A percentile compares a stretch with the other conserved stretches of the same genome.
Evolutionary conservation across 2,113 vertebrate species (phyloP).

Genomic region (Electrona antarctica): DNA sequence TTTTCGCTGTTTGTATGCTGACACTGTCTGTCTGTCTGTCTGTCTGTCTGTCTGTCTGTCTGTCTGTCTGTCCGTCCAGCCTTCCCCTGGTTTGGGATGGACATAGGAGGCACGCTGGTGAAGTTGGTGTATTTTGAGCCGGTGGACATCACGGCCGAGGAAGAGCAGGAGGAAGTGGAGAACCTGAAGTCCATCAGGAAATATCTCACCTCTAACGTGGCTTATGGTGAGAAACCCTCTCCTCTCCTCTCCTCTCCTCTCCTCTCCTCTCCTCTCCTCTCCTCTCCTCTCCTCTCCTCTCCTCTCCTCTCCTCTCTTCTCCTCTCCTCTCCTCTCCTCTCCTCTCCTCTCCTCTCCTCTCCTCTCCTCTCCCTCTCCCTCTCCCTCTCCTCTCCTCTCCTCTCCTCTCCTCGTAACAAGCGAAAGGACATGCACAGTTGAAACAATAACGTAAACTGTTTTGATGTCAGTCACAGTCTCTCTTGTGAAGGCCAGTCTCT

Average conservation of each 20-base stretch:
- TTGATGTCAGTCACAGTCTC: too few species aligned
- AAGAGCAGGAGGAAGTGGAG: slow-evolving; percentile 91
- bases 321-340: not conserved
- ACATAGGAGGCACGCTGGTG: slow-evolving; percentile 84
- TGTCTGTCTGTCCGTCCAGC: too few species aligned
- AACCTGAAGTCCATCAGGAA: slow-evolving; percentile 90
- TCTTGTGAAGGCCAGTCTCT: too few species aligned
- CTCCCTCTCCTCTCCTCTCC: not conserved
- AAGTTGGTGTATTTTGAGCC: slow-evolving; percentile 92
- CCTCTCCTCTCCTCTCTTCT: not conserved
- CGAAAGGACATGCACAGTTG: too few species aligned
- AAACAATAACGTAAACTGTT: too few species aligned
- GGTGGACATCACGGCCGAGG: slow-evolving; percentile 90
- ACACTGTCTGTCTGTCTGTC: too few species aligned
- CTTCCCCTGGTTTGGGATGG: too few species aligned
- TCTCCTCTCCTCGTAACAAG: not conserved
- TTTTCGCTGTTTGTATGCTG: too few species aligned
- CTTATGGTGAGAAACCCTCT: slow-evolving; percentile 81
- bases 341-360: not conserved
- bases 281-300: not conserved
- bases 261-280: not conserved
- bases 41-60: too few species aligned
- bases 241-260: not conserved
- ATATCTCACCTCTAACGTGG: slow-evolving; percentile 88
- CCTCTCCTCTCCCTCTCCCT: not conserved